Base-by-base conservation (phyloP, 2,888 invertebrate genomes). In the Ornithoptera priamus region DNA sequence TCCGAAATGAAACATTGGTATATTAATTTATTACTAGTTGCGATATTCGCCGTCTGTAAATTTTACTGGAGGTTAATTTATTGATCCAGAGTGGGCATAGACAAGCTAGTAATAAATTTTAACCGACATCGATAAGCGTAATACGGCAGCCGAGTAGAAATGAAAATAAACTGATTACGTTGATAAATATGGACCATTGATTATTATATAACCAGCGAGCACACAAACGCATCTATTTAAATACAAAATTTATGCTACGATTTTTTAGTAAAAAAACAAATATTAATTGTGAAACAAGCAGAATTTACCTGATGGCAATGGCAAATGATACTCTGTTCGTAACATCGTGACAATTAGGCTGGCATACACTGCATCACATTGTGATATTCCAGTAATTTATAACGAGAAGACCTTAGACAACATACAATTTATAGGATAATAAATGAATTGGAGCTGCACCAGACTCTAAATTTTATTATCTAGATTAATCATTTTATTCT, bases 121-220 rank as follows among this genome's bases (percentile, higher is more conserved):
- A 62, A 53, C 30, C 50, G 50, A 18, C 53, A 50, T 53, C 30
- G 24, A 62, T 24, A 3, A 62, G 20, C 20, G n/a, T 12, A 62
- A 42, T 62, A 20, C 20, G 20, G 5, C 30, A 50, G 50, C 30
- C 30, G 62, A 62, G 62, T 62, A 12, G 62, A 62, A 10, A 30
- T 53, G 50, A 62, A 53, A 62, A 62, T 46, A 39, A 42, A 62
- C 42, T 15, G 17, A 62, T 62, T 22, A 24, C 46, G n/a, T 6
- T 50, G 24, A 62, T 62, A 62, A 62, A 62, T 24, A 53, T 24
- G n/a, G 6, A 18, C 24, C 62, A 53, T 62, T 53, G 24, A 30
- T 53, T 50, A 62, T 62, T 50, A 22, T 22, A 22, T 22, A 30
- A 62, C 50, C 30, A 6, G 50, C 18, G 18, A 6, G 62, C 50